Percentiles rank a stretch among this genome's conserved stretches.
Evolutionary conservation across 2,797 vertebrate genomes (phyloP).

Genomic region (Macroramphosus scolopax): DNA sequence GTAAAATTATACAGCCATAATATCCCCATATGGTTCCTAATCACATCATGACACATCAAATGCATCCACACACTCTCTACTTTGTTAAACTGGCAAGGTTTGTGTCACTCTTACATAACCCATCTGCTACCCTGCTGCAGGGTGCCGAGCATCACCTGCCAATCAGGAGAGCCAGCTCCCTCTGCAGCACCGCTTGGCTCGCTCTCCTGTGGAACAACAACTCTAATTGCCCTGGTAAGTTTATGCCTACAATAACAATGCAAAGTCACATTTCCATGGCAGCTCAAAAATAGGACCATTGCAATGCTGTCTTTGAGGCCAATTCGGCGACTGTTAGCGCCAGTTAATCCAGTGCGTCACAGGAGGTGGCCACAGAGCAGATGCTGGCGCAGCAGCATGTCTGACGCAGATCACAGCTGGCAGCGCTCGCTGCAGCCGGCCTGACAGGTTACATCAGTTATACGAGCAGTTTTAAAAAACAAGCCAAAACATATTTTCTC

Average conservation of each 20-base stretch:
- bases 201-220: constrained; percentile 2
- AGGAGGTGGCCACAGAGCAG: constrained; percentile 54
- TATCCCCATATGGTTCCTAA: constrained; percentile 29
- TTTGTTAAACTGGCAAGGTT: constrained; percentile 34
- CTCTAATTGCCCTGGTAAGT: constrained; percentile 7
- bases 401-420: constrained; percentile 71
- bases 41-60: constrained; percentile 38
- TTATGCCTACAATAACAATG: constrained; percentile 16
- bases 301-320: constrained; percentile 29
- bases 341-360: constrained; percentile 40
- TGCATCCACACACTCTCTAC: constrained; percentile 15
- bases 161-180: constrained; percentile 23
- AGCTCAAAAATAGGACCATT: constrained; percentile 9
- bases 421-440: constrained; percentile 49
- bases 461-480: constrained; percentile 27
- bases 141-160: constrained; percentile 42
- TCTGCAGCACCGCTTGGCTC: constrained; percentile 7
- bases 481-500: constrained; percentile 46
- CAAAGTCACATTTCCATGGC: constrained; percentile 15
- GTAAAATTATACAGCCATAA: constrained; percentile 3
- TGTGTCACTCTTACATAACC: constrained; percentile 58
- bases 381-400: constrained; percentile 67
- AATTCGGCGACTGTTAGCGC: constrained; percentile 21
- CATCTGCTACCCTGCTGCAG: constrained; percentile 52
- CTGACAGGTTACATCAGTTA: constrained; percentile 66